Percentiles rank a stretch among this genome's conserved stretches.
These are phyloP conservation scores for Megaleporinus macrocephalus DNA, from an alignment of 2,113 vertebrate genomes.

Conservation along the genomic window DNA sequence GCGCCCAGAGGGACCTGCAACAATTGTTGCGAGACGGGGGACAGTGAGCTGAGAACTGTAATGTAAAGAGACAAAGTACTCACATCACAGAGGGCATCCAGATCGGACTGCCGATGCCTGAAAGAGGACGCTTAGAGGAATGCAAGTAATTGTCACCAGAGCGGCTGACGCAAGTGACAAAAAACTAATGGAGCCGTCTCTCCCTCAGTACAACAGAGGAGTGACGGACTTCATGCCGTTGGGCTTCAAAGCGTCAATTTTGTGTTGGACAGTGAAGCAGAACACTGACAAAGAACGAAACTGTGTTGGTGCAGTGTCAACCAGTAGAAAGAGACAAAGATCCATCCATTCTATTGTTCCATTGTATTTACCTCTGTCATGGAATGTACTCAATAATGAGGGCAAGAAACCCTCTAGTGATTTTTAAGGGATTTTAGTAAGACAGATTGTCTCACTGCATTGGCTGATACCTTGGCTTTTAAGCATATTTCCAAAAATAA, in stretches of 20 bases:
- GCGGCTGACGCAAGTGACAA: not conserved
- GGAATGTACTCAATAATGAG: no score
- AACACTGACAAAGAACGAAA: not conserved
- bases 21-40: not conserved
- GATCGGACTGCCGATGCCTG: not conserved
- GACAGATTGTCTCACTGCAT: no score
- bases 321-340: not conserved
- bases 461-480: no score
- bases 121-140: not conserved
- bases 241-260: not conserved
- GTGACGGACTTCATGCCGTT: not conserved
- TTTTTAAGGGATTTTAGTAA: no score
- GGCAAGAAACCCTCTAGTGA: no score
- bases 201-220: not conserved
- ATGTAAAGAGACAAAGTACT: not conserved
- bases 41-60: not conserved
- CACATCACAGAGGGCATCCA: not conserved
- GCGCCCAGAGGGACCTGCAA: not conserved
- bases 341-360: no score
- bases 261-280: not conserved
- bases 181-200: not conserved
- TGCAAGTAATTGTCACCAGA: constrained; percentile 1
- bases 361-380: no score
- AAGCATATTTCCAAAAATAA: no score
- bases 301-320: not conserved